These are phyloP conservation scores for Urocyon cinereoargenteus DNA, from an alignment of 2,797 vertebrate species.

Conservation along the genomic window DNA sequence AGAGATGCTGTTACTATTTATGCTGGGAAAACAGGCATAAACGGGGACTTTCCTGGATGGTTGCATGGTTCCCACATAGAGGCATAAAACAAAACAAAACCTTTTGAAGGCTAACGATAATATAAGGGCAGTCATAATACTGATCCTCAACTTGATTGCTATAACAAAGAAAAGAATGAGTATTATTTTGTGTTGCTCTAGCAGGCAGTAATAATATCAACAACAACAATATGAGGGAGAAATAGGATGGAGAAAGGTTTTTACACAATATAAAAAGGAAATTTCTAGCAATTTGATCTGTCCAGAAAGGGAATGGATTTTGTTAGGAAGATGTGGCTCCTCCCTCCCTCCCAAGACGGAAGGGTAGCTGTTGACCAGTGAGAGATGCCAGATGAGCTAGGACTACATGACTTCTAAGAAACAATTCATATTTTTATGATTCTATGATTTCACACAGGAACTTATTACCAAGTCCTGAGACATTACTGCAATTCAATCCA, in stretches of 20 bases:
- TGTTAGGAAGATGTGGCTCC: background rate
- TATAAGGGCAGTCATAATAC: background rate
- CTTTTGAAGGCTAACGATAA: constrained; percentile 10
- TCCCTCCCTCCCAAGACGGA: background rate
- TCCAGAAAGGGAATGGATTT: background rate
- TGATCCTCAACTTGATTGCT: background rate
- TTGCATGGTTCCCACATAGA: background rate
- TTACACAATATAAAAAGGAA: background rate
- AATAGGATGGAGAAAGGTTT: background rate
- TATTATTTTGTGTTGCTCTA: background rate
- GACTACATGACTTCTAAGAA: background rate
- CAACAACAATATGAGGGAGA: background rate
- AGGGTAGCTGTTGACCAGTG: background rate
- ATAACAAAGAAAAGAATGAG: background rate
- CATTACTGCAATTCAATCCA: background rate
- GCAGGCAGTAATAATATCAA: background rate
- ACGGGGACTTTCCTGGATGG: background rate
- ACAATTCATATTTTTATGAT: background rate
- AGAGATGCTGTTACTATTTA: constrained; percentile 14
- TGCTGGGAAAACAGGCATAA: background rate
- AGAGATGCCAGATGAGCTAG: background rate
- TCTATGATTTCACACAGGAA: background rate
- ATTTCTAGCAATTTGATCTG: background rate
- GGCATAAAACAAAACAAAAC: constrained; percentile 30
- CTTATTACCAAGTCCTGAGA: background rate